Evolutionary conservation across 2,888 invertebrate species (phyloP).

Genomic region (Amiota minor): DNA sequence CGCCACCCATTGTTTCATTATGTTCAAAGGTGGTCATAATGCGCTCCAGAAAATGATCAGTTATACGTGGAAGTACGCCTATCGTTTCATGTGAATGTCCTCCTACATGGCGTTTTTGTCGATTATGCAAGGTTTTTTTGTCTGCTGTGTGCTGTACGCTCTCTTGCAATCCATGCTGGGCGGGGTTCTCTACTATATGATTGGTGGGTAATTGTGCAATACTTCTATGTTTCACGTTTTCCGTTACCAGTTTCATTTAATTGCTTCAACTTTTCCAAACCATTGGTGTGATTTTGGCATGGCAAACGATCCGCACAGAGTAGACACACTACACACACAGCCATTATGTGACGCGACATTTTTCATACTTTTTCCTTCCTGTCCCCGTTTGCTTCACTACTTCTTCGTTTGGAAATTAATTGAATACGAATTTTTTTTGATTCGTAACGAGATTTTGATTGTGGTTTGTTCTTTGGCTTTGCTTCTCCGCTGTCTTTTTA

Average conservation of each 20-base stretch:
- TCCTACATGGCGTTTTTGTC: conserved; percentile 68
- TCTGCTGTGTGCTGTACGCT: conserved; percentile 5
- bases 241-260: conserved; percentile 54
- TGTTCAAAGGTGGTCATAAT: conserved; percentile 77
- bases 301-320: conserved; percentile 84
- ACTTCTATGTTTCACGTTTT: conserved; percentile 47
- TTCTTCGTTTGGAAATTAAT: no score
- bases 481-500: not conserved
- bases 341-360: conserved; percentile 80
- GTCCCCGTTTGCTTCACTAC: not conserved
- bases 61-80: conserved; percentile 71
- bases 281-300: conserved; percentile 79
- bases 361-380: conserved; percentile 39
- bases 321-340: conserved; percentile 88
- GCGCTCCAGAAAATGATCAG: conserved; percentile 78
- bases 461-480: not conserved
- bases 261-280: conserved; percentile 31
- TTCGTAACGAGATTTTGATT: not conserved
- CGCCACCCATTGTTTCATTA: conserved; percentile 52
- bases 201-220: conserved; percentile 46
- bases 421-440: not conserved
- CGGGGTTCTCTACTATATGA: conserved; percentile 53
- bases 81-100: conserved; percentile 57
- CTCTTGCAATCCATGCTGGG: conserved; percentile 8
- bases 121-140: conserved; percentile 28